A percentile compares a stretch with the other conserved stretches of the same genome.
Evolutionary conservation across 2,113 vertebrate species (phyloP).

Genomic region (Eudyptes chrysolophus): DNA sequence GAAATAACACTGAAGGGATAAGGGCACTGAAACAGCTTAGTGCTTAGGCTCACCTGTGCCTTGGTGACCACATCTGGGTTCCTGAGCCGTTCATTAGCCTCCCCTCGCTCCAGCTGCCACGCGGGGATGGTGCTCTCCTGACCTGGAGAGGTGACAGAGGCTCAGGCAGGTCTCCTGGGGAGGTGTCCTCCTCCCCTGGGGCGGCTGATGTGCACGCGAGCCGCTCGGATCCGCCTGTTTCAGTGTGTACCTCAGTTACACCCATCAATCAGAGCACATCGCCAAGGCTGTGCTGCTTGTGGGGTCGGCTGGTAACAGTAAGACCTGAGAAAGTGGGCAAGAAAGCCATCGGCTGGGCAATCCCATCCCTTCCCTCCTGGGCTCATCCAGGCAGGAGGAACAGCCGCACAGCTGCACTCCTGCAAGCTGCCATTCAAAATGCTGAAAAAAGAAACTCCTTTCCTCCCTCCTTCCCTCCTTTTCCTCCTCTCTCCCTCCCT

Average conservation of each 20-base stretch:
- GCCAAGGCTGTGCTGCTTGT: background rate
- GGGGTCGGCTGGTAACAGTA: background rate
- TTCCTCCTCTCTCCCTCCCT: background rate
- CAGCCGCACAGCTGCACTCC: background rate
- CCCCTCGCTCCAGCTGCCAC: background rate
- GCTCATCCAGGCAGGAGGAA: background rate
- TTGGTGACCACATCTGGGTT: background rate
- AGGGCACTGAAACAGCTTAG: background rate
- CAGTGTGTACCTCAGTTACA: background rate
- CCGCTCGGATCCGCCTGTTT: rapidly evolving
- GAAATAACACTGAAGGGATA: background rate
- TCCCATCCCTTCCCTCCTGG: background rate
- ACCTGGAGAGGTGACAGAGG: background rate
- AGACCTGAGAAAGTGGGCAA: background rate
- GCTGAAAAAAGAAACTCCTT: background rate
- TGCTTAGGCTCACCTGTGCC: background rate
- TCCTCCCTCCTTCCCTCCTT: background rate
- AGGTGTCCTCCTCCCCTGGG: background rate
- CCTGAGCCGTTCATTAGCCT: background rate
- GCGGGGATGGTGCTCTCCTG: background rate
- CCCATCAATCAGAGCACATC: rapidly evolving
- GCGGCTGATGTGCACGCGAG: rapidly evolving
- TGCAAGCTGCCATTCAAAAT: background rate
- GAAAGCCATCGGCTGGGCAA: background rate
- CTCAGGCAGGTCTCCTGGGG: background rate